These are phyloP conservation scores for Epizoanthus illoricatus DNA, from an alignment of 92 coral and sea anemone genomes.

Conservation along the genomic window DNA sequence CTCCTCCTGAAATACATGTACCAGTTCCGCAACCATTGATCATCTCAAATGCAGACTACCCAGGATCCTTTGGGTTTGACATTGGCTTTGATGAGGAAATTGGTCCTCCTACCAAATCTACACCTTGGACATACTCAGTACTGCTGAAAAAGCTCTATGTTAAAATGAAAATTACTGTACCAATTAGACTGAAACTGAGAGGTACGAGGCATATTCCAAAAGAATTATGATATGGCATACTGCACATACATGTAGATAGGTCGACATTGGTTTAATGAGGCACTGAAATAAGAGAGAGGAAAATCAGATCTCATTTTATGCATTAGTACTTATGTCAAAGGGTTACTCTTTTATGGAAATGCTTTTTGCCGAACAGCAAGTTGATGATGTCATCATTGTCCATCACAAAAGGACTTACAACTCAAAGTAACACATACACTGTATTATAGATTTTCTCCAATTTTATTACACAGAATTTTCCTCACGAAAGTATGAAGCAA, in stretches of 20 bases:
- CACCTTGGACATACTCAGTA: conserved; percentile 86
- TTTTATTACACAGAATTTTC: not conserved
- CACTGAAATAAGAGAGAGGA: no score
- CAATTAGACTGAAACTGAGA: conserved; percentile 60
- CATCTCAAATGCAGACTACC: conserved; percentile 58
- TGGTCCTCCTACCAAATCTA: conserved; percentile 75
- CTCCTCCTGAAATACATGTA: not conserved
- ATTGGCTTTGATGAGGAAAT: conserved; percentile 73
- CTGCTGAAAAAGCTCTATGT: conserved; percentile 72
- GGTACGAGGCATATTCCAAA: conserved; percentile 43
- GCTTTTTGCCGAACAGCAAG: no score
- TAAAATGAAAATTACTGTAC: conserved; percentile 79
- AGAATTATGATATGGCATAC: not conserved
- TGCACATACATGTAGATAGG: no score
- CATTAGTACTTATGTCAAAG: no score
- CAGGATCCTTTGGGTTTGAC: conserved; percentile 63
- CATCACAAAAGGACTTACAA: no score
- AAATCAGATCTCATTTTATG: no score
- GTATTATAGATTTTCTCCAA: not conserved
- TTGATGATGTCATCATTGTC: no score
- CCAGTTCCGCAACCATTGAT: conserved; percentile 21
- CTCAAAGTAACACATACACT: no score
- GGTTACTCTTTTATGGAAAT: no score
- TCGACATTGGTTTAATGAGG: no score
- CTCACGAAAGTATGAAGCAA: no score